Evolutionary conservation across 2,888 invertebrate genomes (phyloP).

Genomic region (Lithophane leautieri): DNA sequence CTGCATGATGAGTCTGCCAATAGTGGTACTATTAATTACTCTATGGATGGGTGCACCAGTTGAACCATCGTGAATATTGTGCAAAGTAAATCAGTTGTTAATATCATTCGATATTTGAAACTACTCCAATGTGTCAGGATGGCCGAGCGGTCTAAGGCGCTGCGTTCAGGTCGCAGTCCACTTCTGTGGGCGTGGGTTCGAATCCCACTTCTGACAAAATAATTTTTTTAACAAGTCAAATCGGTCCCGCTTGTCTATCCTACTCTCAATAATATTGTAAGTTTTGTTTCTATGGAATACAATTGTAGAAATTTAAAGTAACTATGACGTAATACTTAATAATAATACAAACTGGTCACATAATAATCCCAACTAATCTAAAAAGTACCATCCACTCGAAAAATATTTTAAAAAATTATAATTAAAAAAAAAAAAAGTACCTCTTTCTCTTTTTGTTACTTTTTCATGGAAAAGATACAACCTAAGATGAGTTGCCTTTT

Average conservation of each 20-base stretch:
- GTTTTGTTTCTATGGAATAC: not conserved
- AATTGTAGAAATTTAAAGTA: not conserved
- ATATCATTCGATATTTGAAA: conserved; percentile 46
- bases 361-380: too few relatives aligned
- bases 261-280: not conserved
- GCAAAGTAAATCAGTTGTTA: not conserved
- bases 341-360: too few relatives aligned
- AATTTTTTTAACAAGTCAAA: conserved; percentile 21
- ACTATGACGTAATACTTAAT: not conserved
- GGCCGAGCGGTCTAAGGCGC: conserved; percentile 81
- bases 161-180: conserved; percentile 81
- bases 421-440: too few relatives aligned
- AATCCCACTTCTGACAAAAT: conserved; percentile 77
- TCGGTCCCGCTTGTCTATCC: not conserved
- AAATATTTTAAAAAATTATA: too few relatives aligned
- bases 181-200: conserved; percentile 81
- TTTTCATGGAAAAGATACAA: not conserved
- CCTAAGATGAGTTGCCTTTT: not conserved
- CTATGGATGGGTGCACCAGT: not conserved
- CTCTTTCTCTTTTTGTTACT: not conserved
- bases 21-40: not conserved
- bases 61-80: not conserved
- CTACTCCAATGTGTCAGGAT: conserved; percentile 64
- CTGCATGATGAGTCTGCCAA: too few relatives aligned
- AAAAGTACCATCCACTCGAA: too few relatives aligned